Conservation (phyloP, 2,888 invertebrate genomes). For the Antheraea yamamai region DNA sequence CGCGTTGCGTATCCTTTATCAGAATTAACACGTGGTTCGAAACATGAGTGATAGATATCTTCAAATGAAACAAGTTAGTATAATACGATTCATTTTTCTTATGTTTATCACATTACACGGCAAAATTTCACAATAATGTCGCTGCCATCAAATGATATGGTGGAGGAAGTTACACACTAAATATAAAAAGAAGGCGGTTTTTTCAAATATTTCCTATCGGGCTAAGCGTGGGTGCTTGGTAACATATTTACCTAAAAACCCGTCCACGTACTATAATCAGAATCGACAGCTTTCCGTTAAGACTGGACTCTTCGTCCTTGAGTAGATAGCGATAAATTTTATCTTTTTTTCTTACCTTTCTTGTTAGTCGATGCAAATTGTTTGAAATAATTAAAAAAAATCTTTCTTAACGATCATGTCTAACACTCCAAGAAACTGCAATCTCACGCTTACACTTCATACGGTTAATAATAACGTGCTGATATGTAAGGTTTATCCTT, state of each 20-base stretch:
- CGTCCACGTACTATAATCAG: background rate
- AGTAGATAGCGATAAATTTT: background rate
- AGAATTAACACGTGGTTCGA: conserved; percentile 3
- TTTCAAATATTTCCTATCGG: too few species aligned
- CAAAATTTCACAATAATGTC: background rate
- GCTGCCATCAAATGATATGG: background rate
- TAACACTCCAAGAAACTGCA: background rate
- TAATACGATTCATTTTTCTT: background rate
- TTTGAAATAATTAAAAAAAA: too few species aligned
- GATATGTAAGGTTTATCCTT: too few species aligned
- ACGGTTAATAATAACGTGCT: too few species aligned
- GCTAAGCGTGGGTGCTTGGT: too few species aligned
- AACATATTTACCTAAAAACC: too few species aligned
- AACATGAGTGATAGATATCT: background rate
- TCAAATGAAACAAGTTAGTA: background rate
- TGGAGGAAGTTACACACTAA: background rate
- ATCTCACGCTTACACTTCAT: too few species aligned
- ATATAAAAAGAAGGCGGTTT: too few species aligned
- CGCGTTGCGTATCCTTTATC: background rate
- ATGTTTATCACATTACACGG: too few species aligned
- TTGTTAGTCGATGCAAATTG: too few species aligned
- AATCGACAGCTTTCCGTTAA: background rate
- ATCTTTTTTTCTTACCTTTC: too few species aligned
- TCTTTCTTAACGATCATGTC: too few species aligned
- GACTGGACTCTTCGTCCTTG: background rate